Evolutionary conservation across 2,888 invertebrate species (phyloP).

Genomic region (Drosophila mercatorum): DNA sequence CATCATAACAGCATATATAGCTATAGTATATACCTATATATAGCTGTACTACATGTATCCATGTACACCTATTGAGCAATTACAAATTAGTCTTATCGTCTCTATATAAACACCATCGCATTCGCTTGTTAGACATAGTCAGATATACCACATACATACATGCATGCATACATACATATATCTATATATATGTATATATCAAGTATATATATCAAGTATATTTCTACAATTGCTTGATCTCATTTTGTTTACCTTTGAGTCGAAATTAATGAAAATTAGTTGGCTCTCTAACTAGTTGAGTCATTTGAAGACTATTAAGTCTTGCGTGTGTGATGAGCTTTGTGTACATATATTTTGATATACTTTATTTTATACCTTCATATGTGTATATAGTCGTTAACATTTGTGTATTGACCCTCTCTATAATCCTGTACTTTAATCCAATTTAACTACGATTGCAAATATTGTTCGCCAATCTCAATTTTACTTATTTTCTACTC

Average conservation of each 20-base stretch:
- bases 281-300: not conserved
- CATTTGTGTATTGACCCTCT: too few species aligned
- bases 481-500: too few species aligned
- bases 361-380: too few species aligned
- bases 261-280: not conserved
- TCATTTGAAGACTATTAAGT: not conserved
- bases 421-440: too few species aligned
- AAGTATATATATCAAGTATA: not conserved
- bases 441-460: too few species aligned
- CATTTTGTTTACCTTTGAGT: conserved; percentile 1
- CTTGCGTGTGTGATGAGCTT: not conserved
- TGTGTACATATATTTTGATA: not conserved
- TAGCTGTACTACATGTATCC: not conserved
- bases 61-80: not conserved
- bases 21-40: too few species aligned
- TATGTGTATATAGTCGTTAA: too few species aligned
- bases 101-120: conserved; percentile 1
- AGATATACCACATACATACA: not conserved
- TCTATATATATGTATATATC: too few species aligned
- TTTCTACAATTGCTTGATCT: not conserved
- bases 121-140: not conserved
- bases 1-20: too few species aligned
- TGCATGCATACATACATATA: too few species aligned
- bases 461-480: too few species aligned
- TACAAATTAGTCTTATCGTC: conserved; percentile 8